Conservation (phyloP, 2,888 invertebrate species). For the Heliconius hortense region DNA sequence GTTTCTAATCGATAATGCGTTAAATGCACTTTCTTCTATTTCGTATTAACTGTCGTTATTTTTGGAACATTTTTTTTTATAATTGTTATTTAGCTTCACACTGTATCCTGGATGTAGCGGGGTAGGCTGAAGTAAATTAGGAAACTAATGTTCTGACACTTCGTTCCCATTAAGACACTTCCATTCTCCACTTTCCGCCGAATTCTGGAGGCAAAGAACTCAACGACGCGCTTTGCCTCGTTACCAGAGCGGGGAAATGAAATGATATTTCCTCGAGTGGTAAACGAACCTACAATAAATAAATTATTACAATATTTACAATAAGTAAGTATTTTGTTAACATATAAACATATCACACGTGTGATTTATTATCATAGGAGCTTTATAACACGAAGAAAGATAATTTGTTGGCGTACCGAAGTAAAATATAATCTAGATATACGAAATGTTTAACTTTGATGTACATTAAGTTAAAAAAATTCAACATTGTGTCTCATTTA, state of each 20-base stretch:
- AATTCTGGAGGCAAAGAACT: too few species aligned
- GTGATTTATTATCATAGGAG: background rate
- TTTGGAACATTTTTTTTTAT: background rate
- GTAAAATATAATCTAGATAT: background rate
- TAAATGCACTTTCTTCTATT: constrained; percentile 15
- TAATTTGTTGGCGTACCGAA: background rate
- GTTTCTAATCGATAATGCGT: constrained; percentile 37
- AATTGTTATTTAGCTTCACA: too few species aligned
- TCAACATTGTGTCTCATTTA: constrained; percentile 6
- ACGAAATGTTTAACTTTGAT: background rate
- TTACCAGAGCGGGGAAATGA: too few species aligned
- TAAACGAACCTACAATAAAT: too few species aligned
- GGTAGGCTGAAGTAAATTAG: too few species aligned
- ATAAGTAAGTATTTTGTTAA: background rate
- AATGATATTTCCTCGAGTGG: too few species aligned
- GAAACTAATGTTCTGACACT: too few species aligned
- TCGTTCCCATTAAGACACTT: too few species aligned
- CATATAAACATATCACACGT: background rate
- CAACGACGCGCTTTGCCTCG: too few species aligned
- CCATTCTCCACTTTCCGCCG: too few species aligned
- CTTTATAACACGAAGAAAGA: background rate
- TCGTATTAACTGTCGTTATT: background rate
- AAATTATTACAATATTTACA: too few species aligned
- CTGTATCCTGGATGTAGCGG: too few species aligned
- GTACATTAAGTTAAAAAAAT: background rate